phyloP scores from a whole-genome alignment of 2,888 invertebrate species.

The Steromphala cineraria region DNA sequence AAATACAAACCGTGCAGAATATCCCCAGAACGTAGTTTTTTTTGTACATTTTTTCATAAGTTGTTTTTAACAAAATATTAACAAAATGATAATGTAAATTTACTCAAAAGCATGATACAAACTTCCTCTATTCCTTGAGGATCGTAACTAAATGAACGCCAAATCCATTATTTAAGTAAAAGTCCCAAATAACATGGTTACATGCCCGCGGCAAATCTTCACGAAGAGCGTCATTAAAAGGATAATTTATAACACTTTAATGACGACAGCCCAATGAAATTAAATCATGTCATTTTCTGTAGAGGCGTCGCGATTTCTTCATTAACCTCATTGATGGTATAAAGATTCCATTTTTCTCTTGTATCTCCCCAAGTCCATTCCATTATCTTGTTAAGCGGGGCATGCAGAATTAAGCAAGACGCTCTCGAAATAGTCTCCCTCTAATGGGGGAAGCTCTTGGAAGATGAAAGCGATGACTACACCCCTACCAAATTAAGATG shows the following conservation, averaged over 20 bases:
- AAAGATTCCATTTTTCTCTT: background rate
- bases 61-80: too few relatives aligned
- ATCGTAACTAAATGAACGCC: too few relatives aligned
- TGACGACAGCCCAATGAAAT: background rate
- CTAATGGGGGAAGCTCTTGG: background rate
- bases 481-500: background rate
- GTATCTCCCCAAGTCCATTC: background rate
- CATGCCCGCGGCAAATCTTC: too few relatives aligned
- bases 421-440: background rate
- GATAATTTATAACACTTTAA: background rate
- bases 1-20: too few relatives aligned
- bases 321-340: background rate
- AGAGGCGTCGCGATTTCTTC: background rate
- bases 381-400: background rate
- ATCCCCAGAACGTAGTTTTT: too few relatives aligned
- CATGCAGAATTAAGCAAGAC: background rate
- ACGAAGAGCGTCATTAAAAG: background rate
- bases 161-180: too few relatives aligned
- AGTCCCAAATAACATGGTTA: too few relatives aligned
- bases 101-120: too few relatives aligned
- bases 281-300: background rate
- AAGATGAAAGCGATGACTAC: background rate
- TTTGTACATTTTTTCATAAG: too few relatives aligned
- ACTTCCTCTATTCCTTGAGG: too few relatives aligned
- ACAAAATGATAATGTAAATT: too few relatives aligned